Evolutionary conservation across 2,797 vertebrate species (phyloP).

Genomic region (Peromyscus nudipes): DNA sequence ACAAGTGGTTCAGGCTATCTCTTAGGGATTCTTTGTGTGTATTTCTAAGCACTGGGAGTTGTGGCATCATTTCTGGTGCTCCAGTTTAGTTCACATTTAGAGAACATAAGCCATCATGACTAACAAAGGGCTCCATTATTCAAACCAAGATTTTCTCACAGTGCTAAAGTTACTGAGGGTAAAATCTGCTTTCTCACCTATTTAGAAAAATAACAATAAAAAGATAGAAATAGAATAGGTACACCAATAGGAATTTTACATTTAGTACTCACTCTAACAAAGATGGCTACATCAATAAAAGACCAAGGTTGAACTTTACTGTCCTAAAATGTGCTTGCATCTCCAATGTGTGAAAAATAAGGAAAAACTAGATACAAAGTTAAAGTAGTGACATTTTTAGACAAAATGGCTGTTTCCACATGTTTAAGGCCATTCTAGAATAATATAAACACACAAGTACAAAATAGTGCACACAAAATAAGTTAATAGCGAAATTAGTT

Average conservation of each 20-base stretch:
- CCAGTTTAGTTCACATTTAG: background rate
- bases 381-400: background rate
- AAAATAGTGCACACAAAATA: constrained; percentile 6
- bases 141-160: background rate
- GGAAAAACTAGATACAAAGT: background rate
- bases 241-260: background rate
- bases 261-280: background rate
- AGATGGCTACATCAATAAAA: background rate
- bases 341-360: background rate
- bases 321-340: background rate
- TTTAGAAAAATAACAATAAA: background rate
- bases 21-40: background rate
- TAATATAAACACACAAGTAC: constrained; percentile 41
- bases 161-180: background rate
- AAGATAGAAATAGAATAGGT: background rate
- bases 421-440: background rate
- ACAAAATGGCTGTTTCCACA: background rate
- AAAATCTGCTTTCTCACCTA: background rate
- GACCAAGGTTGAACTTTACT: background rate
- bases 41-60: background rate
- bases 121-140: background rate
- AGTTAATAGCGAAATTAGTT: background rate
- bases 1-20: background rate
- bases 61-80: background rate
- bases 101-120: background rate